Evolutionary conservation across 2,113 vertebrate species (phyloP), one percentile per base, ranked within the genome.

Genomic region (Vanacampus margaritifer): DNA sequence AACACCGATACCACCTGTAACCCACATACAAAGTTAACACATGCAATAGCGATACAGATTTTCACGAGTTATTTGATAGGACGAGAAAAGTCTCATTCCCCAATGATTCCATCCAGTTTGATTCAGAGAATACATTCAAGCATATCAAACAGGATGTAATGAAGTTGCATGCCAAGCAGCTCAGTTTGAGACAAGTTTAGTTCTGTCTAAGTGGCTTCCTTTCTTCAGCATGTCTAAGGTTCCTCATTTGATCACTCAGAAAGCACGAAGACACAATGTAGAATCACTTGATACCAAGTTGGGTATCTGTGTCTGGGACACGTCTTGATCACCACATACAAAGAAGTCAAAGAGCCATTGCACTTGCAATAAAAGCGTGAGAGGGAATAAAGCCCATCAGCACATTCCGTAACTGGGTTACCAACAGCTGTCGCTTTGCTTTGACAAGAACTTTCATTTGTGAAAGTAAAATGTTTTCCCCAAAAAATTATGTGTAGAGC

Each of bases 401-500:
- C 72, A 37, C 72, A 73, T 79, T 81, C 78, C 72, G 68, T 58
- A 79, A 78, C 81, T 83, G 75, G 80, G 83, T 85, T 83, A 81
- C 66, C 72, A 73, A 65, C 68, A 79, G 70, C 66, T 86, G 73
- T 78, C 81, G 51, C 43, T 73, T 32, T 79, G 71, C 35, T 72
- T 37, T 76, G 69, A 77, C 57, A 66, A 59, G 24, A 65, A 32
- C 17, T 64, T 58, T 66, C 67, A 69, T 83, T 54, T 82, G 54
- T 57, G 37, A 72, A 79, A 76, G 77, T 24, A 62, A 74, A 45
- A 67, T 54, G 23, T 71, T 67, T 73, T 43, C 75, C 39, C 36
- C 65, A 2, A 4, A 4, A 66, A 60, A 50, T 65, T 21, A 51
- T 51, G 71, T 69, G 53, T 28, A n/a, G 64, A 53, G 5, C 12